Evolutionary conservation across 2,888 invertebrate genomes (phyloP), one percentile per base, ranked within the genome.

Genomic region (Cantharis rustica): DNA sequence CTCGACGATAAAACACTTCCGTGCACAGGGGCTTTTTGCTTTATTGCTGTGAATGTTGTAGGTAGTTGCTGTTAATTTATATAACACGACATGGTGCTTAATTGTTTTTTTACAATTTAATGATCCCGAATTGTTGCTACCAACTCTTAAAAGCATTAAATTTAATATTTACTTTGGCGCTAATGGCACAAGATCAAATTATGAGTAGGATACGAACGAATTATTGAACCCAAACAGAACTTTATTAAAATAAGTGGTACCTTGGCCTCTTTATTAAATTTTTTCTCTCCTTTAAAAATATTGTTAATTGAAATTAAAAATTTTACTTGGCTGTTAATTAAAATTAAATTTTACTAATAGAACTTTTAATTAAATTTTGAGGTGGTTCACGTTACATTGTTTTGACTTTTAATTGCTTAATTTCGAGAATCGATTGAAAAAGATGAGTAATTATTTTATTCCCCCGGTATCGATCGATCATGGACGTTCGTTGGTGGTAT

Each of bases 1-100:
- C 83, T 81, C 83, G 82, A n/a, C 64, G 20, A 84, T 84, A 83
- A 83, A 84, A 84, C 85, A 84, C 85, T 85, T 84, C 83, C 82
- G 77, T 68, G 76, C 23, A 79, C 81, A 79, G 77, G 81, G 79
- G 76, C 80, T 82, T 80, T 81, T 84, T 82, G 83, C 83, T 83
- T 82, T 83, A 82, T 80, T 79, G 78, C 80, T 80, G 81, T 79
- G 81, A 82, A 83, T 83, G 84, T 83, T 84, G 83, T 83, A 82
- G 81, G 83, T 83, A 84, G 83, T 83, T 84, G 82, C 83, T 83
- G 81, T 81, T 83, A 83, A 84, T 84, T 66, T 66, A 47, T 47
- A 47, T 47, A 47, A 47, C 47, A 16, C 64, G 16, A 66, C 64
- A 13, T n/a, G n/a, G 23, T 66, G 16, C 23, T 66, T 66, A 66